Conservation (phyloP, 2,113 vertebrate species). For the Hippolais icterina region DNA sequence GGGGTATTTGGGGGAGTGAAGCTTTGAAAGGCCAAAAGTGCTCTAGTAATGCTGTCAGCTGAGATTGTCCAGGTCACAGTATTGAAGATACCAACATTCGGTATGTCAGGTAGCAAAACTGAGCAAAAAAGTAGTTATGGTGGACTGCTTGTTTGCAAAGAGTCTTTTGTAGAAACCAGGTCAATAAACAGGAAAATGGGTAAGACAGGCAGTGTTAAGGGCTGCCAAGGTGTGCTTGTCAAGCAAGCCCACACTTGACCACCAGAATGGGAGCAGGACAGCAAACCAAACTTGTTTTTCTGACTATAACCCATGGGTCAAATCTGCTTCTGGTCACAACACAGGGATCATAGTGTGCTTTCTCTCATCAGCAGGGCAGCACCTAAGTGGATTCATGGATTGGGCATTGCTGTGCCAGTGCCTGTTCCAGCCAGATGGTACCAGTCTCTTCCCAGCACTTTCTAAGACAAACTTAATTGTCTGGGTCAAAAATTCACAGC, state of each 20-base stretch:
- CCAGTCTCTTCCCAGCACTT: not conserved
- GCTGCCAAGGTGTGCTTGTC: not conserved
- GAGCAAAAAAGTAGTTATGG: not conserved
- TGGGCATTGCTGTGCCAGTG: not conserved
- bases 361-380: not conserved
- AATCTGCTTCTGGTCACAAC: not conserved
- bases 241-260: not conserved
- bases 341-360: not conserved
- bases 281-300: not conserved
- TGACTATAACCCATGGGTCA: not conserved
- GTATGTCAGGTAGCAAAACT: not conserved
- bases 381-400: not conserved
- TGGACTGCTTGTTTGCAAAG: not conserved
- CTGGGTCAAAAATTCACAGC: not conserved
- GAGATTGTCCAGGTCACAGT: not conserved
- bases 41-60: not conserved
- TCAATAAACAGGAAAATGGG: not conserved
- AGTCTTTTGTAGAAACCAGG: not conserved
- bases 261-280: not conserved
- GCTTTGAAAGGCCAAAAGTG: not conserved
- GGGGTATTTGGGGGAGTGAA: not conserved
- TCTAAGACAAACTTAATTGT: not conserved
- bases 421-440: not conserved
- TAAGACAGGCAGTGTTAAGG: not conserved
- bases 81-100: not conserved